Evolutionary conservation across 2,888 invertebrate species (phyloP), one percentile per base, ranked within the genome.

Genomic region (Euzophera pinguis): DNA sequence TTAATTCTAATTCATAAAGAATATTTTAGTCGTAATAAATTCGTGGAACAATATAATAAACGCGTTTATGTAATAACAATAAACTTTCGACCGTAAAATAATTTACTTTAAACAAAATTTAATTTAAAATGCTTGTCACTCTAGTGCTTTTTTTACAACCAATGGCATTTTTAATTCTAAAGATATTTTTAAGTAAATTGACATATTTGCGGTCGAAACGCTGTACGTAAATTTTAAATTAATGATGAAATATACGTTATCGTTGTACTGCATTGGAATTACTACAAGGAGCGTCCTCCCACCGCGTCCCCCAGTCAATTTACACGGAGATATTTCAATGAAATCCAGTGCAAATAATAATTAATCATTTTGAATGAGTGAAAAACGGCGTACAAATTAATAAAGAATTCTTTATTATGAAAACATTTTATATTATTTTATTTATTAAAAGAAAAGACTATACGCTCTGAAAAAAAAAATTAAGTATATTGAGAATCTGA

Each of bases 241-340:
- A 42, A 43, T 22, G 12, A 38, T 12, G 12, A 14, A 12, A 14
- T 13, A 14, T 17, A 37, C 22, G 22, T 48, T 12, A 10, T 47
- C 14, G 16, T 7, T 22, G 38, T 27, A 52, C 12, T 34, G 32
- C 12, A 22, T 37, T 39, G 49, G 49, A 49, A 49, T 50, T 50
- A 50, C 27, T 37, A 13, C 3, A 12, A 35, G 32, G 39, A 7
- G 56, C 54, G 56, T 63, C 84, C 84, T 84, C 82, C 83, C 81
- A 84, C 85, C 85, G 82, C 81, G 55, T 75, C 84, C 83, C 73
- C 84, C 87, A 83, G 85, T 82, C 85, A 84, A 69, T 69, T 73
- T 64, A 67, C 67, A 62, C 52, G 29, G 16, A 42, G 62, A 69
- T 69, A 71, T 74, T 76, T 75, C 71, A 74, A 75, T 70, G 71